These are phyloP conservation scores for Takifugu ocellatus DNA, from an alignment of 2,797 vertebrate genomes.

Conservation along the genomic window DNA sequence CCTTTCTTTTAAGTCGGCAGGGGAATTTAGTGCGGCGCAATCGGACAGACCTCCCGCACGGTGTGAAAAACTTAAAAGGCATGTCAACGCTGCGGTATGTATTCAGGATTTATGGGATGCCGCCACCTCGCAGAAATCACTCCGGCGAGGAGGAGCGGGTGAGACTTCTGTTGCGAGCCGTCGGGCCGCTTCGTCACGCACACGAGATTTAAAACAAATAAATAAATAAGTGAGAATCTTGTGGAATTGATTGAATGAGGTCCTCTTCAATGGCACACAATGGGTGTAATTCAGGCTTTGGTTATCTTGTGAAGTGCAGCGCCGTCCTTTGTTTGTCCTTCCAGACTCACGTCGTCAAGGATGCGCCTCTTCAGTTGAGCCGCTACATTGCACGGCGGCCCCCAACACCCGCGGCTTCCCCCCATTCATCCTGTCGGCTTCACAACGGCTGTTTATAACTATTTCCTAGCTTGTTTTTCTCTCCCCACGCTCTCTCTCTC, in stretches of 20 bases:
- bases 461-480: conserved; percentile 20
- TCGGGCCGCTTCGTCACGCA: conserved; percentile 11
- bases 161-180: conserved; percentile 21
- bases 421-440: conserved; percentile 34
- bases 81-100: conserved; percentile 16
- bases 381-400: not conserved
- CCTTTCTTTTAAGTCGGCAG: conserved; percentile 14
- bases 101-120: conserved; percentile 25
- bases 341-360: conserved; percentile 3
- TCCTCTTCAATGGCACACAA: conserved; percentile 3
- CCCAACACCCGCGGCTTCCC: conserved; percentile 7
- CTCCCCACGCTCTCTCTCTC: conserved; percentile 7
- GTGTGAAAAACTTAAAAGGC: conserved; percentile 35
- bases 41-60: conserved; percentile 28
- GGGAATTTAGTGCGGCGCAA: conserved; percentile 26
- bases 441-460: conserved; percentile 30
- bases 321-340: conserved; percentile 8
- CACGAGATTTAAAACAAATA: conserved; percentile 5
- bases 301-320: conserved; percentile 2
- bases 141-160: conserved; percentile 25
- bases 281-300: conserved; percentile 5
- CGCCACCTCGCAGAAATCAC: conserved; percentile 24
- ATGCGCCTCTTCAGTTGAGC: not conserved
- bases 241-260: conserved; percentile 7
- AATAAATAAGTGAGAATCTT: conserved; percentile 2